Evolutionary conservation across 2,113 vertebrate genomes (phyloP), one percentile per base, ranked within the genome.

Genomic region (Nestor notabilis): DNA sequence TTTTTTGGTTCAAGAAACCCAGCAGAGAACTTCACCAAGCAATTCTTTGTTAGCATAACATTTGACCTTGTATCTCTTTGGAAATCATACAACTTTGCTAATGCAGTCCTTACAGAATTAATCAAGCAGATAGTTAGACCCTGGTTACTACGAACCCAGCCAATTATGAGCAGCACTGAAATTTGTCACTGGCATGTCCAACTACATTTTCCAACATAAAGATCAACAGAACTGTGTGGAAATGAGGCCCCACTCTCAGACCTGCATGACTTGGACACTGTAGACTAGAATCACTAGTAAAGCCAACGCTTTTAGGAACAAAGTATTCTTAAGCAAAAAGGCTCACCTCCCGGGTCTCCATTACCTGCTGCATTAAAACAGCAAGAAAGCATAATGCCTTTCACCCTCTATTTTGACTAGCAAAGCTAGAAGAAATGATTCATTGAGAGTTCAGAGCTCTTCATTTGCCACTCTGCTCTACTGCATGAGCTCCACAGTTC

Each of bases 21-120:
- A 96, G 96, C 87, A 95, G 91, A 97, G 83, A 95, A 96, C 88
- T 97, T 93, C 94, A 96, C 89, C 95, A 89, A 95, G 95, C 97
- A 92, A 93, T 95, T 96, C 87, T 98, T 97, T 98, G 95, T 98
- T 98, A 98, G 96, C 94, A 33, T 98, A 98, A 98, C 96, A 97
- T 97, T 92, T 98, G 97, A 98, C 97, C 97, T 96, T 41, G 64
- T 97, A 97, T 98, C 97, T 98, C 97, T 98, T 86, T 98, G 97
- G 97, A 98, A 98, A 98, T 98, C 97, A 96, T 79, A 97, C 98
- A 98, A 97, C 92, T 98, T 97, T 96, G 97, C 96, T 98, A 98
- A 98, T 96, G 93, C 82, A 97, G 97, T 94, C 97, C 97, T 98
- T 89, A 96, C 94, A 98, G 97, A 98, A 98, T 98, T 97, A 98